Conservation (phyloP, 2,797 vertebrate species). For the Simalia tracyae region DNA sequence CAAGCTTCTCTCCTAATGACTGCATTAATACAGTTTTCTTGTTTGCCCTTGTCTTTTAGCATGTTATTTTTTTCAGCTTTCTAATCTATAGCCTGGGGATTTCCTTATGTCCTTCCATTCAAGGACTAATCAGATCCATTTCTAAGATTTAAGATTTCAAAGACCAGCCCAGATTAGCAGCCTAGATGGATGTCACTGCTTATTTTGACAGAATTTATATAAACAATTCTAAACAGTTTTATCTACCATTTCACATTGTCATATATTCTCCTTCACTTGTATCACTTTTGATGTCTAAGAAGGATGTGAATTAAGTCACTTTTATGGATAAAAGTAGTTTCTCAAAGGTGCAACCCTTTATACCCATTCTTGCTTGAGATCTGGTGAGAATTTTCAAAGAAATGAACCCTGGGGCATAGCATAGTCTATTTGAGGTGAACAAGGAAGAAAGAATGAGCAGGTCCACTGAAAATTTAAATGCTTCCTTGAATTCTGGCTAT, state of each 20-base stretch:
- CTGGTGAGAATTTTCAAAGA: not conserved
- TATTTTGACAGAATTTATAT: not conserved
- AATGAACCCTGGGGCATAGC: not conserved
- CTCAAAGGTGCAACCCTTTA: not conserved
- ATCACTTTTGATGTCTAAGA: not conserved
- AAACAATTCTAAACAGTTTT: not conserved
- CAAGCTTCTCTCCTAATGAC: not conserved
- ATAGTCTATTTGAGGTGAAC: not conserved
- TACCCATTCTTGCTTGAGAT: not conserved
- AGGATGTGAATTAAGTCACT: not conserved
- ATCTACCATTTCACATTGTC: not conserved
- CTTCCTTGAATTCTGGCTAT: not conserved
- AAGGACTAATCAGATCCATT: not conserved
- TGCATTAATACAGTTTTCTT: not conserved
- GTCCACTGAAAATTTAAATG: not conserved
- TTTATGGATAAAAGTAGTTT: not conserved
- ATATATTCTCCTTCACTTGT: not conserved
- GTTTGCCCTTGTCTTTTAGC: not conserved
- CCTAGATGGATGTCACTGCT: not conserved
- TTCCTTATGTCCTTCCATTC: not conserved
- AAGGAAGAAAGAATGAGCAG: not conserved
- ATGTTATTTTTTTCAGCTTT: not conserved
- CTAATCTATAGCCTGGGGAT: not conserved
- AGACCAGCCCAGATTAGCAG: not conserved
- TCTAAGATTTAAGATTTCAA: not conserved